Evolutionary conservation across 2,113 vertebrate species (phyloP), one percentile per base, ranked within the genome.

Genomic region (Pimephales promelas): DNA sequence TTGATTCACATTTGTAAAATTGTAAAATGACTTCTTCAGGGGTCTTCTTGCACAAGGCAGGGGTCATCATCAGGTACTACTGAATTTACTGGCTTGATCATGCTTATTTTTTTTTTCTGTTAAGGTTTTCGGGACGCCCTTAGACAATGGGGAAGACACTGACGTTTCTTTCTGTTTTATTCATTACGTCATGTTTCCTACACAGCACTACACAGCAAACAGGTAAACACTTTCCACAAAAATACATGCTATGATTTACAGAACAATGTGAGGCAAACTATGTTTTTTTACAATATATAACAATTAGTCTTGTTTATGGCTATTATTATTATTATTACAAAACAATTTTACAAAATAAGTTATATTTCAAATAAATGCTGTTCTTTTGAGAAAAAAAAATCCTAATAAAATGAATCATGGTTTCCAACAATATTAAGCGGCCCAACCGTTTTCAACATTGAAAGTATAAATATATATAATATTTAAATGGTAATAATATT

Each of bases 111-210:
- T 0, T 56, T 47, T 1, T 56, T 26, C 43, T 47, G 40, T 68
- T 52, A 52, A 70, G 64, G 26, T 20, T 4, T 34, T 71, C 64
- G 8, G 47, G 45, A 82, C 59, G 79, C 9, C 10, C 62, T 72
- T 16, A 71, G 62, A 85, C 14, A 59, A 88, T 88, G 87, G 84
- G 34, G 31, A 47, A 31, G 57, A 79, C 57, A 43, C n/a, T 43
- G 36, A 7, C 71, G 31, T 74, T 88, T 26, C 54, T 88, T 34
- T 64, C 26, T 40, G 62, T 76, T 61, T 61, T 87, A 36, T 47
- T 87, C 70, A 26, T 83, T 43, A 28, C 83, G 74, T 77, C 79
- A 49, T 79, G 71, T 79, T 75, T 88, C 45, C 43, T 80, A 22
- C 82, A 3, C 7, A 82, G 64, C 43, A 47, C 36, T 70, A 68